Conservation (phyloP, 2,888 invertebrate genomes). For the Pardosa pseudoannulata region DNA sequence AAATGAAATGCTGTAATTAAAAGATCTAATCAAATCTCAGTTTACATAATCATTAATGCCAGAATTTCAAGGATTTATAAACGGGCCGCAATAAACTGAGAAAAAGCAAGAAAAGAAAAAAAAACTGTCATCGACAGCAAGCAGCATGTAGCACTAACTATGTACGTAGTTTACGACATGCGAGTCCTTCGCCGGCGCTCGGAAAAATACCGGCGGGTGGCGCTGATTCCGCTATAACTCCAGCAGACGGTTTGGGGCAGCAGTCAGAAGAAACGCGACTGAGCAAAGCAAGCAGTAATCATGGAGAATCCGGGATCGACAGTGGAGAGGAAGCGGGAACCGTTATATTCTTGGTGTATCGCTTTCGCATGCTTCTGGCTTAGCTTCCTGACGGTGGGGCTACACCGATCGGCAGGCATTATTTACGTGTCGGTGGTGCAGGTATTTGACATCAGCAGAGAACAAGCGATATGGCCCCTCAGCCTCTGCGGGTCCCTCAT, state of each 20-base stretch:
- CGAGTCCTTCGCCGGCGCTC: conserved; percentile 38
- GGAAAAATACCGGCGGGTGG: conserved; percentile 29
- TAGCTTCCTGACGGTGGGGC: conserved; percentile 63
- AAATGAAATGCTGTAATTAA: too few relatives aligned
- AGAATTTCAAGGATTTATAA: conserved; percentile 18
- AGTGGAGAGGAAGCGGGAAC: conserved; percentile 44
- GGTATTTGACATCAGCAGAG: conserved; percentile 54
- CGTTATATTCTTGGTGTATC: conserved; percentile 58
- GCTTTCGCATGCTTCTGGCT: conserved; percentile 69
- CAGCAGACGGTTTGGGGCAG: conserved; percentile 35
- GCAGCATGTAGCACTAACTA: not conserved
- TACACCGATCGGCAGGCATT: conserved; percentile 66
- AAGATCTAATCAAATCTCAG: not conserved
- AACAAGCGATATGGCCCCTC: conserved; percentile 70
- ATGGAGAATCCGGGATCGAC: conserved; percentile 45
- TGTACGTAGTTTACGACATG: conserved; percentile 30
- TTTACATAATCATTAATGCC: conserved; percentile 2
- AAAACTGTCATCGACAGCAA: not conserved
- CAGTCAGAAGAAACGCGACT: conserved; percentile 20
- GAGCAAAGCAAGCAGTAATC: not conserved
- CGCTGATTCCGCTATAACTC: conserved; percentile 61
- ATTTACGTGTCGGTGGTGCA: conserved; percentile 66
- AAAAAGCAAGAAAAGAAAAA: not conserved
- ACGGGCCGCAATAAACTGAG: not conserved
- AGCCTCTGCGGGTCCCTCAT: conserved; percentile 64